Conservation (phyloP, 2,113 vertebrate genomes). For the Struthidea cinerea region DNA sequence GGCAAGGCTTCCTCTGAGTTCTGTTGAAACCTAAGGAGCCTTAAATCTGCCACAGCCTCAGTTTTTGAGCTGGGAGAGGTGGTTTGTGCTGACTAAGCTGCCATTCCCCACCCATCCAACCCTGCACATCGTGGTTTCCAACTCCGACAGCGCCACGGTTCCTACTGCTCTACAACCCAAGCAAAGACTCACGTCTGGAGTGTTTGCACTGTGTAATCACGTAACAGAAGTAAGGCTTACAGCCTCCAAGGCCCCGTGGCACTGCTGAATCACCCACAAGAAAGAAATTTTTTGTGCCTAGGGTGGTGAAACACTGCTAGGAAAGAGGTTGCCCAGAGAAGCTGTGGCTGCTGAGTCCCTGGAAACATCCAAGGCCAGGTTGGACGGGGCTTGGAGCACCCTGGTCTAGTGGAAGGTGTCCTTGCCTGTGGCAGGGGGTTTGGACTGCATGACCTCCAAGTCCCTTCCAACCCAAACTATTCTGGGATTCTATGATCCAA, state of each 20-base stretch:
- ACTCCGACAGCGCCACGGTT: background rate
- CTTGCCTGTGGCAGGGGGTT: background rate
- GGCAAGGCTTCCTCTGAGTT: background rate
- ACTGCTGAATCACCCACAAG: background rate
- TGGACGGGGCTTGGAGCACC: background rate
- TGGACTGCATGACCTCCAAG: background rate
- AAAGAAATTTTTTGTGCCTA: background rate
- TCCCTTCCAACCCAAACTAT: background rate
- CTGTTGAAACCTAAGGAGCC: background rate
- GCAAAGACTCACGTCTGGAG: rapidly evolving
- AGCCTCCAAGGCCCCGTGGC: background rate
- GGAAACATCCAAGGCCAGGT: background rate
- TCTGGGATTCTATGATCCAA: too few species aligned
- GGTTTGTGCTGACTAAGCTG: background rate
- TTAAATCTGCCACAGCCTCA: background rate
- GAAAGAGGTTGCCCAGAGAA: background rate
- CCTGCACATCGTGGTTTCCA: background rate
- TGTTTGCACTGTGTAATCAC: background rate
- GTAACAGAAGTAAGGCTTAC: background rate
- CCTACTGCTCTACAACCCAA: background rate
- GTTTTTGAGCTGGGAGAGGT: background rate
- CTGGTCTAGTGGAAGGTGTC: background rate
- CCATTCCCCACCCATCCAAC: background rate
- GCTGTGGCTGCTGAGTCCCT: background rate
- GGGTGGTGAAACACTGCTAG: background rate